Evolutionary conservation across 2,888 invertebrate species (phyloP), one percentile per base, ranked within the genome.

Genomic region (Dioctria linearis): DNA sequence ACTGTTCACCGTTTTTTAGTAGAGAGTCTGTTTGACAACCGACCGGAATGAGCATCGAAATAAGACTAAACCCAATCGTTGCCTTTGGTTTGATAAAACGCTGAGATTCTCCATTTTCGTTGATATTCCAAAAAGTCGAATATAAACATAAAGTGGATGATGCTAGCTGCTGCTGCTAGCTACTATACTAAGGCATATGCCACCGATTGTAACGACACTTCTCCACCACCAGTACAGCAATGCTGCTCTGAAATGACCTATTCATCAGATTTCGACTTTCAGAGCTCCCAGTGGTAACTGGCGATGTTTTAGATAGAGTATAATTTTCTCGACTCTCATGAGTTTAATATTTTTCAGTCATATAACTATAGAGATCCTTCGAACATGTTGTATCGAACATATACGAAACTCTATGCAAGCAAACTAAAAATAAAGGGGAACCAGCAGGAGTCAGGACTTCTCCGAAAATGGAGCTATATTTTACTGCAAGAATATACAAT

Each of bases 21-120:
- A 73, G 42, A 42, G 42, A 57, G 59, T 39, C 73, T 8, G 25
- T 25, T 13, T 65, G 39, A 66, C 11, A 51, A 78, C 78, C 66
- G 51, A 66, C n/a, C 78, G 51, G 78, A 66, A 66, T 51, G 66
- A 66, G 66, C 78, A 78, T 40, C 66, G 51, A 78, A 78, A 78
- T 78, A 54, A 78, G 66, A 78, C 78, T 78, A 78, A 78, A 46
- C 63, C 51, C 66, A 57, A 59, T 73, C 39, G 73, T 42, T 40
- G 57, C 59, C 73, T 57, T 73, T 73, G 57, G 73, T 59, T 73
- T 73, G 73, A 73, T 73, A 73, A 73, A 73, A 73, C 42, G 73
- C 73, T 59, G 73, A 73, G 73, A 73, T 73, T 73, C 73, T 59
- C 73, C 73, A 54, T 59, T 51, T 57, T 57, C 5, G 57, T 71